These are phyloP conservation scores for Drosophila azteca DNA, from an alignment of 1,140 invertebrate species.

Conservation along the genomic window DNA sequence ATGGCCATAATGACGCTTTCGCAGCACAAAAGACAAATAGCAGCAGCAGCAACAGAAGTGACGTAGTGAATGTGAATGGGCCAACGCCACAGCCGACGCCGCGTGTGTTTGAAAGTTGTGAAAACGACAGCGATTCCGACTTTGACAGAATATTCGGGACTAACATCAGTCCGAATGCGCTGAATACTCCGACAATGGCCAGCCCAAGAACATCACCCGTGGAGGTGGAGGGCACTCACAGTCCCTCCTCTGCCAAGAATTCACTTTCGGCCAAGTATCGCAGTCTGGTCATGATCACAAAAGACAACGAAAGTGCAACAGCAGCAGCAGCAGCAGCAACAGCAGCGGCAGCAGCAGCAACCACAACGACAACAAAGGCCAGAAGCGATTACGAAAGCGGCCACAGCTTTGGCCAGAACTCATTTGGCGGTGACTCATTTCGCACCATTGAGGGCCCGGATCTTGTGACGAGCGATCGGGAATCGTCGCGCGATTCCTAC, in stretches of 20 bases:
- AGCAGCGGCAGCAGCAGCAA: constrained; percentile 19
- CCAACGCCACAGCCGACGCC: constrained; percentile 33
- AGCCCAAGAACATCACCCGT: not conserved
- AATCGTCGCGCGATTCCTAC: constrained; percentile 62
- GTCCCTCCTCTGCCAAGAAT: constrained; percentile 50
- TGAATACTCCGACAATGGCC: constrained; percentile 7
- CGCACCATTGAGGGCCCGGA: constrained; percentile 36
- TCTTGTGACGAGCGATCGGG: constrained; percentile 62
- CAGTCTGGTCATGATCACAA: constrained; percentile 94
- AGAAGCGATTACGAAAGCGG: constrained; percentile 15
- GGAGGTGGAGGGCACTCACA: too few relatives aligned
- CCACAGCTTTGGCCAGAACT: constrained; percentile 63
- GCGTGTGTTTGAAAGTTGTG: constrained; percentile 72
- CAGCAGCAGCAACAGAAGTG: too few relatives aligned
- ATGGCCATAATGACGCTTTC: constrained; percentile 71
- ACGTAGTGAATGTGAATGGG: constrained; percentile 71
- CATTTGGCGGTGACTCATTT: constrained; percentile 55
- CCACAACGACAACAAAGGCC: constrained; percentile 36
- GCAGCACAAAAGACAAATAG: constrained; percentile 73
- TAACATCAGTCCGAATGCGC: constrained; percentile 26
- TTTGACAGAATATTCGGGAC: constrained; percentile 73
- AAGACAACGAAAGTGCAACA: constrained; percentile 83
- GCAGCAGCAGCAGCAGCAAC: constrained; percentile 15
- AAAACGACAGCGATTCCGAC: constrained; percentile 83
- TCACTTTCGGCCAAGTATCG: constrained; percentile 88